A percentile compares a stretch with the other conserved stretches of the same genome.
phyloP scores from a whole-genome alignment of 2,113 vertebrate species.

The Electrona antarctica region DNA sequence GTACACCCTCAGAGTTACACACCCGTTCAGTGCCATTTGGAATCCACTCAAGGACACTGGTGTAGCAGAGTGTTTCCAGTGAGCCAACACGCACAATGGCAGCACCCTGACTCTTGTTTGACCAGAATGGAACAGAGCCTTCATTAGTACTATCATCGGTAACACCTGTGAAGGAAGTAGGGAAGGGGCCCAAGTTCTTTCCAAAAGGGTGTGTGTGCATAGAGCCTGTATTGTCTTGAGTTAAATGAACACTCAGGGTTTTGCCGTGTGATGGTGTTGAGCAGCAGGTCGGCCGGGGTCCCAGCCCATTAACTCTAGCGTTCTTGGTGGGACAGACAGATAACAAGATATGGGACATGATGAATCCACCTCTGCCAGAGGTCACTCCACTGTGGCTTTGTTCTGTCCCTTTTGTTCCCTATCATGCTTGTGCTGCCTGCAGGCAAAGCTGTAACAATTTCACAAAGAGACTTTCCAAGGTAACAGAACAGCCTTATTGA shows the following conservation, averaged over 20 bases:
- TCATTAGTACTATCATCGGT: too few relatives aligned
- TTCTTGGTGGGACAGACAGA: conserved; percentile 85
- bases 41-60: too few relatives aligned
- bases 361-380: conserved; percentile 32
- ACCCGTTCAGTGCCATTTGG: too few relatives aligned
- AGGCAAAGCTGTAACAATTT: conserved; percentile 26
- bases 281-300: conserved; percentile 80
- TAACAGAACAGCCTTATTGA: conserved; percentile 22
- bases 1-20: too few relatives aligned
- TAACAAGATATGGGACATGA: conserved; percentile 60
- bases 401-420: conserved; percentile 22
- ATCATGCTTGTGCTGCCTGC: not conserved
- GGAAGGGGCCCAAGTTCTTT: too few relatives aligned
- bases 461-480: conserved; percentile 29
- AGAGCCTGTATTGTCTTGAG: too few relatives aligned
- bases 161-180: too few relatives aligned
- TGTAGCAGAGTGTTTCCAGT: too few relatives aligned
- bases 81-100: too few relatives aligned
- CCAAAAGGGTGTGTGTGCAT: not conserved
- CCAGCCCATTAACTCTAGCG: conserved; percentile 86
- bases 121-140: too few relatives aligned
- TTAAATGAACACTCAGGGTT: not conserved
- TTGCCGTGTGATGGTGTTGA: conserved; percentile 75
- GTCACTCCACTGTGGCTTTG: conserved; percentile 24
- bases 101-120: too few relatives aligned